phyloP scores from a whole-genome alignment of 2,888 invertebrate genomes.

The Zeuzera pyrina region DNA sequence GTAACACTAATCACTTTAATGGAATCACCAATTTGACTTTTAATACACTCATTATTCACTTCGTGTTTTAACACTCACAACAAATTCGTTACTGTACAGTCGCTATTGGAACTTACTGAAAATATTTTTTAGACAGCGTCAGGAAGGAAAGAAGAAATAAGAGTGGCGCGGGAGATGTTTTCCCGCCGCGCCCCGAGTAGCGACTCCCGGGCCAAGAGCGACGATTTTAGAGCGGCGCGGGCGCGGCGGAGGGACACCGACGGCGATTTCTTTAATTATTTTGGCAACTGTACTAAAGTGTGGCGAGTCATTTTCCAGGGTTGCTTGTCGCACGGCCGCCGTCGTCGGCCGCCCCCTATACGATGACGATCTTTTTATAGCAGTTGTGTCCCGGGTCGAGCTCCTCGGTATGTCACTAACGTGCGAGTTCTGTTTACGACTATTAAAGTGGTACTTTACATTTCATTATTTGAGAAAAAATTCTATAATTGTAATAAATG shows the following conservation, averaged over 20 bases:
- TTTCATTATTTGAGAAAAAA: conserved; percentile 1
- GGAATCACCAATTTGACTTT: conserved; percentile 42
- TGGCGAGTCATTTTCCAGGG: conserved; percentile 72
- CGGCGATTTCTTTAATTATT: conserved; percentile 84
- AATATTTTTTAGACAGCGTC: conserved; percentile 67
- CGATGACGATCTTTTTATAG: conserved; percentile 73
- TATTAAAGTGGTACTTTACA: conserved; percentile 4
- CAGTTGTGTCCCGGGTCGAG: conserved; percentile 66
- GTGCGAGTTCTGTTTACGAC: background rate
- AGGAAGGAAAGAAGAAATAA: conserved; percentile 73
- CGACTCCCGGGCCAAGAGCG: conserved; percentile 74
- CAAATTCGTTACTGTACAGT: conserved; percentile 36
- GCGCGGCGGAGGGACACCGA: conserved; percentile 75
- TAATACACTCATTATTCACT: conserved; percentile 36
- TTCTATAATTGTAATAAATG: no score
- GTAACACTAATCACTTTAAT: conserved; percentile 61
- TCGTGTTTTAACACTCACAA: conserved; percentile 43
- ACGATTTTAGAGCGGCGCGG: conserved; percentile 75
- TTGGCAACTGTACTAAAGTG: conserved; percentile 79
- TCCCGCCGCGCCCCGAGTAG: conserved; percentile 72
- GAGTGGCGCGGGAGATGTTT: conserved; percentile 73
- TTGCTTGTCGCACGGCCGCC: conserved; percentile 66
- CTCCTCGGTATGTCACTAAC: conserved; percentile 29
- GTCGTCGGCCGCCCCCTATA: conserved; percentile 58
- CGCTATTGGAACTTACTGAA: conserved; percentile 58